A percentile compares a stretch with the other conserved stretches of the same genome.
These are phyloP conservation scores for Stenopsyche tienmushanensis DNA, from an alignment of 1,140 invertebrate genomes.

Conservation along the genomic window DNA sequence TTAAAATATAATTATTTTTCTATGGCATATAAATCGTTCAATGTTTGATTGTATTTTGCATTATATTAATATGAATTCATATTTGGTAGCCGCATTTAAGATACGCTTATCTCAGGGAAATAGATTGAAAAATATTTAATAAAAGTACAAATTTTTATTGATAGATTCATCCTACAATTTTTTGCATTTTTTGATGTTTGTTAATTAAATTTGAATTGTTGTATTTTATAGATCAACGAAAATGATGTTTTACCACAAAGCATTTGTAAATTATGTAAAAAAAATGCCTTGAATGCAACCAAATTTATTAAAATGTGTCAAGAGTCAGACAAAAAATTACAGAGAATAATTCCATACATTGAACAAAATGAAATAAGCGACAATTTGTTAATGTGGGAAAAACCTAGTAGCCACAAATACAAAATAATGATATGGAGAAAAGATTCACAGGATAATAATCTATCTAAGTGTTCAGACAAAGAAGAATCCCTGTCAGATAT, in stretches of 20 bases:
- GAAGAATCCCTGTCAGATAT: too few species aligned
- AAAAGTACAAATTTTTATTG: too few species aligned
- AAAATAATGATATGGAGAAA: neutral
- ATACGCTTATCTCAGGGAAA: too few species aligned
- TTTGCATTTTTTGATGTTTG: too few species aligned
- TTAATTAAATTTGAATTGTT: too few species aligned
- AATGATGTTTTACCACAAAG: conserved; percentile 16
- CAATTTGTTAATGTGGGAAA: neutral
- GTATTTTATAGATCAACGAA: conserved; percentile 10
- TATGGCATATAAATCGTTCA: neutral
- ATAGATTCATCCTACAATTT: too few species aligned
- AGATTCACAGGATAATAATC: too few species aligned
- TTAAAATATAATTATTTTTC: neutral
- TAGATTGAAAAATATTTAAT: too few species aligned
- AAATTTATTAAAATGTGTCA: conserved; percentile 12
- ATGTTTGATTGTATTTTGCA: too few species aligned
- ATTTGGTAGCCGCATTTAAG: too few species aligned
- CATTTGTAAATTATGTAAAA: conserved; percentile 17
- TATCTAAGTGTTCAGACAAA: too few species aligned
- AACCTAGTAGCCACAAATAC: neutral
- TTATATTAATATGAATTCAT: too few species aligned
- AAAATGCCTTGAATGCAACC: neutral
- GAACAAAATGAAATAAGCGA: neutral
- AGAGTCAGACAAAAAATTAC: conserved; percentile 11
- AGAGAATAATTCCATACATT: neutral